These are phyloP conservation scores for Montipora capitata DNA, from an alignment of 92 coral and sea anemone genomes.

Conservation along the genomic window DNA sequence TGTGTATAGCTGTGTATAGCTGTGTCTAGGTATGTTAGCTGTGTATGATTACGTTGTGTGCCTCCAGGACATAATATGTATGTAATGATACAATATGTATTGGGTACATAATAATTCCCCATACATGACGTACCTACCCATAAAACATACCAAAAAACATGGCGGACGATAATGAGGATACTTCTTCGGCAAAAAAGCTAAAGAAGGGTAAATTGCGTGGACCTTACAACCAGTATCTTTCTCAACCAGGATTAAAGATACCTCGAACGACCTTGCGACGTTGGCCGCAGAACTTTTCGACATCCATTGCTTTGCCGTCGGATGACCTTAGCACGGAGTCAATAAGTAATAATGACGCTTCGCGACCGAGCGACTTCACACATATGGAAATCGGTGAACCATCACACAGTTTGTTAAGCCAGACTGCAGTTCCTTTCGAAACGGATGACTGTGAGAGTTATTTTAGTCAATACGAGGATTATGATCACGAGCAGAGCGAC, in stretches of 20 bases:
- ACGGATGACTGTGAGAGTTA: background rate
- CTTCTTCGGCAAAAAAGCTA: background rate
- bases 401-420: background rate
- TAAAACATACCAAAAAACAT: background rate
- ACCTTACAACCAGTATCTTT: slow-evolving; percentile 75
- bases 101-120: too few species aligned
- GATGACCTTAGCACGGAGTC: background rate
- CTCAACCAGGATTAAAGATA: slow-evolving; percentile 65
- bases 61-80: too few species aligned
- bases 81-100: too few species aligned
- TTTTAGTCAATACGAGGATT: background rate
- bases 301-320: slow-evolving; percentile 6
- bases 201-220: slow-evolving; percentile 51
- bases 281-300: slow-evolving; percentile 47
- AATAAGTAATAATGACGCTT: background rate
- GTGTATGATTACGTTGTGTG: too few species aligned
- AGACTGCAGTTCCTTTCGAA: background rate
- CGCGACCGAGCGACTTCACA: background rate
- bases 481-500: background rate
- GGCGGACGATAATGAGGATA: slow-evolving; percentile 3
- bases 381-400: background rate
- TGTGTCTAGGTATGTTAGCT: too few species aligned
- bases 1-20: too few species aligned
- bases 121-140: too few species aligned
- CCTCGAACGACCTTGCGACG: slow-evolving; percentile 57